phyloP scores from a whole-genome alignment of 2,888 invertebrate species.

The Petrophora chlorosata region DNA sequence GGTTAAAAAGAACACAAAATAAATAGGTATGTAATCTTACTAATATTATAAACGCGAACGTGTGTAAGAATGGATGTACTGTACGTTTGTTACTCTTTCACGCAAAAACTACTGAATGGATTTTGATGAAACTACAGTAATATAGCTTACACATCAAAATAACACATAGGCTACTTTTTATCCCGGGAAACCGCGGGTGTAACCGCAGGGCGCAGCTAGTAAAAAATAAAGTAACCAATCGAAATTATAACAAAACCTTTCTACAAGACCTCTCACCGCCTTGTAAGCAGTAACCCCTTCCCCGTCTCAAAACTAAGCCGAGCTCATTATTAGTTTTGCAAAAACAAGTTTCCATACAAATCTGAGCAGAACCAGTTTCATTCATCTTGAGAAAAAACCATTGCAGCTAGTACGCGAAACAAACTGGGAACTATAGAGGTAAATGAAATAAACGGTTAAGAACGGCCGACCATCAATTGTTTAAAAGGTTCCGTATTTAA shows the following conservation, averaged over 20 bases:
- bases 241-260: background rate
- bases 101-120: too few species aligned
- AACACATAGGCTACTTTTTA: too few species aligned
- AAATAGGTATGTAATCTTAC: too few species aligned
- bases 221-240: too few species aligned
- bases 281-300: background rate
- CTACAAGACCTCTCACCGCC: background rate
- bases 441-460: slow-evolving; percentile 2
- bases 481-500: slow-evolving; percentile 17
- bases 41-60: too few species aligned
- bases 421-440: slow-evolving; percentile 7
- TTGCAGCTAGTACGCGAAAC: slow-evolving; percentile 13
- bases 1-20: too few species aligned
- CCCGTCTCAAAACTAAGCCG: slow-evolving; percentile 1
- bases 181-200: too few species aligned
- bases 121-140: too few species aligned
- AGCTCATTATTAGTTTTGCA: slow-evolving; percentile 30
- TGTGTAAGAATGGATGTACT: too few species aligned
- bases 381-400: slow-evolving; percentile 34
- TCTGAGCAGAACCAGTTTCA: slow-evolving; percentile 30
- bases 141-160: too few species aligned
- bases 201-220: too few species aligned
- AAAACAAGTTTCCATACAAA: slow-evolving; percentile 28
- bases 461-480: background rate
- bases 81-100: too few species aligned